Base-by-base conservation (phyloP, 2,888 invertebrate species). In the Mythimna albipuncta region DNA sequence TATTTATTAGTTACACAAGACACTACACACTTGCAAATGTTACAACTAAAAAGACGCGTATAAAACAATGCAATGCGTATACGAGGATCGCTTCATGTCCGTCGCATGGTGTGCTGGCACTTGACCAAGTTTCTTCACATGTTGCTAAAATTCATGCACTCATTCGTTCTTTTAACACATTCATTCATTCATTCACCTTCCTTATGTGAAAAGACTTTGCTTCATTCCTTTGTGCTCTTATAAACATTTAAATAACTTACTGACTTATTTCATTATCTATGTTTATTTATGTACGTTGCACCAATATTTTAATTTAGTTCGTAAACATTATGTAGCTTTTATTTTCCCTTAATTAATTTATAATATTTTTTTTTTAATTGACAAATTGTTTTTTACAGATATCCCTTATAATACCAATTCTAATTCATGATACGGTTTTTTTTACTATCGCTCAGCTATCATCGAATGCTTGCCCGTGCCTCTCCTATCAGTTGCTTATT, bases 401-500 rank as follows among this genome's bases (percentile, higher is more conserved):
- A 35, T 69, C 62, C 71, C 61, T 71, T 83, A 21, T 70, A 70
- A 77, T 65, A 68, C 50, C 58, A 71, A 77, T 69, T 82, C 47
- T 77, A 64, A 72, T 81, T 77, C 64, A 79, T 72, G 66, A 76
- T 52, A 76, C 52, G 66, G 77, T 75, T 85, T 85, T 71, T 72
- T 76, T 77, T 75, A 13, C 78, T 79, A 66, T 81, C 65, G 77
- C 83, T 83, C 74, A 79, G 75, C 65, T 77, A 66, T 79, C 83
- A 86, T 86, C 86, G 90, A 91, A 90, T 90, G 91, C 91, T 91
- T 91, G 81, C 82, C 85, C 87, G 83, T 86, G 87, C 88, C 89
- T 88, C 82, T 87, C 87, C 89, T 91, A 83, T 91, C 87, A 90
- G 89, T 92, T 91, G 94, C 94, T 94, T 92, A 86, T 91, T 93